Evolutionary conservation across 1,140 invertebrate species (phyloP).

Genomic region (Neodiprion pinetum): DNA sequence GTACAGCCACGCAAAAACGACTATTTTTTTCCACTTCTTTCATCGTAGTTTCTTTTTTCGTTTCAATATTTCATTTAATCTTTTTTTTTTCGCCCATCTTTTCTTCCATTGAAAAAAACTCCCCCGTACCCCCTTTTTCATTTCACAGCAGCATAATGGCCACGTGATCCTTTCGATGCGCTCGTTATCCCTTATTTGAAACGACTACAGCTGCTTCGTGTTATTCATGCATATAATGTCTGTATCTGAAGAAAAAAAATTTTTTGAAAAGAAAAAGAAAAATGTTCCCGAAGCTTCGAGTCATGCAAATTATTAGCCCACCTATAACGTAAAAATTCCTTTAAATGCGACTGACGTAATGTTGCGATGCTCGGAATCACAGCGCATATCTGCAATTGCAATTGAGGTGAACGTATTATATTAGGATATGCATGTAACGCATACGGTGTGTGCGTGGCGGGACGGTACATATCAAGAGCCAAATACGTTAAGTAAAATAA

Average conservation of each 20-base stretch:
- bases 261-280: neutral
- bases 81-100: neutral
- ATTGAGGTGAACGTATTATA: no score
- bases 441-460: no score
- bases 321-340: no score
- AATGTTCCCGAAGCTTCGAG: neutral
- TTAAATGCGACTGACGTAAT: no score
- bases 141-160: constrained; percentile 57
- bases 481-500: no score
- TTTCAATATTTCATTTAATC: neutral
- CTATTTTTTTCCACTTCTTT: constrained; percentile 38
- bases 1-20: constrained; percentile 30
- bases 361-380: no score
- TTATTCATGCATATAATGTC: neutral
- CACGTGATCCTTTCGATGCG: constrained; percentile 57
- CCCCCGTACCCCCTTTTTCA: constrained; percentile 34
- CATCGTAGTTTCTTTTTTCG: neutral
- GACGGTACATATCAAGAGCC: no score
- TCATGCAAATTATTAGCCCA: neutral
- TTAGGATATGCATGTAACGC: no score
- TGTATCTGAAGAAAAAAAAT: neutral
- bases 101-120: neutral
- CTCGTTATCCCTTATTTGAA: constrained; percentile 58
- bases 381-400: no score
- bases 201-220: constrained; percentile 54